These are phyloP conservation scores for Halcyon leucocephala DNA, from an alignment of 2,797 vertebrate species.

Conservation along the genomic window DNA sequence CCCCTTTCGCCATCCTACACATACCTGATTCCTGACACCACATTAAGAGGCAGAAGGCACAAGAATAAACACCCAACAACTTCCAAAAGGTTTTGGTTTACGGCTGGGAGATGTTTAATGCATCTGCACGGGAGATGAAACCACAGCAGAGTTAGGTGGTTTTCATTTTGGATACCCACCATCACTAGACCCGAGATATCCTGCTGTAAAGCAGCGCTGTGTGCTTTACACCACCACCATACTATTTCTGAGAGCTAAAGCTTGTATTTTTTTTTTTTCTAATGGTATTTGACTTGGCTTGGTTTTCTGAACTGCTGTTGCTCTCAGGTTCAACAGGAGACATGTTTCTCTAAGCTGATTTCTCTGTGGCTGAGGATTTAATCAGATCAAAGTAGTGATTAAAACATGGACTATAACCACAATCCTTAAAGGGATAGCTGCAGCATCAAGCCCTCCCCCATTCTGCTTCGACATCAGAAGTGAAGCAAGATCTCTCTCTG, in stretches of 20 bases:
- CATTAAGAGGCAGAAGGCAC: neutral
- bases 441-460: neutral
- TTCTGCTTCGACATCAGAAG: neutral
- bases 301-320: conserved; percentile 44
- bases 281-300: conserved; percentile 45
- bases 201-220: neutral
- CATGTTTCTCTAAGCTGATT: conserved; percentile 72
- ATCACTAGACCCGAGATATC: neutral
- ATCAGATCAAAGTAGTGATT: conserved; percentile 67
- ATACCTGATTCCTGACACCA: neutral
- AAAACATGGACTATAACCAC: conserved; percentile 58
- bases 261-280: neutral
- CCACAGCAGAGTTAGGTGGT: neutral
- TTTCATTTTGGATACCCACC: neutral
- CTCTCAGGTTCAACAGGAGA: conserved; percentile 71
- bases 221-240: neutral
- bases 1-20: neutral
- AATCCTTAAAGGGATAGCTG: conserved; percentile 59
- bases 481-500: neutral
- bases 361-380: conserved; percentile 69
- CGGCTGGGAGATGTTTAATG: neutral
- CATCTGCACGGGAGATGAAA: neutral
- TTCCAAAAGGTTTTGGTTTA: neutral
- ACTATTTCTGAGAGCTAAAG: neutral
- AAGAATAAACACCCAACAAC: neutral